Conservation (phyloP, 2,888 invertebrate genomes). For the Drosophila neutralis region DNA sequence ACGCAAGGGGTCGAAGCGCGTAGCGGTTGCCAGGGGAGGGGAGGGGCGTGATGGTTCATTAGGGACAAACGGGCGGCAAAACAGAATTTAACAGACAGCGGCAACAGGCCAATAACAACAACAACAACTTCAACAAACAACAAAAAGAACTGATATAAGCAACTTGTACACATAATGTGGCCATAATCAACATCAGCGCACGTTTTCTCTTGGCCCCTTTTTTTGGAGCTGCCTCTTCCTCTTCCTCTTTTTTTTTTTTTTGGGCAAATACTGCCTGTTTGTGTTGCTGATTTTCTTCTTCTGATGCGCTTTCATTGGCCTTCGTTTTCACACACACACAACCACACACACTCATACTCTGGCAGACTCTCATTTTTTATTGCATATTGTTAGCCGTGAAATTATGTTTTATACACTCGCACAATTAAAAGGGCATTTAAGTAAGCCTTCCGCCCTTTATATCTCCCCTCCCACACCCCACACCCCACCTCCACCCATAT, state of each 20-base stretch:
- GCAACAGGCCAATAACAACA: conserved; percentile 18
- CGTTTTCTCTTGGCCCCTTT: conserved; percentile 34
- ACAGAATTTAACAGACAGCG: conserved; percentile 27
- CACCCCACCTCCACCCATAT: neutral
- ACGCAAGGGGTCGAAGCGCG: conserved; percentile 38
- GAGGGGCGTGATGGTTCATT: conserved; percentile 53
- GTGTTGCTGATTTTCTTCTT: conserved; percentile 5
- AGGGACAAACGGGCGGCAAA: conserved; percentile 44
- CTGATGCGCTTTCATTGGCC: conserved; percentile 31
- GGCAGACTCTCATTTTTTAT: conserved; percentile 50
- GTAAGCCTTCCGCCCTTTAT: conserved; percentile 7
- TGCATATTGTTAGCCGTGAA: conserved; percentile 74
- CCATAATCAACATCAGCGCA: conserved; percentile 65
- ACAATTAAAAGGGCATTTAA: conserved; percentile 64
- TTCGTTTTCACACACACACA: conserved; percentile 26
- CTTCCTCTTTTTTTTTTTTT: neutral
- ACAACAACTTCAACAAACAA: conserved; percentile 19
- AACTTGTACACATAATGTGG: conserved; percentile 70
- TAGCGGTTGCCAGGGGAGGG: conserved; percentile 1
- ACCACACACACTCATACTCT: conserved; percentile 4
- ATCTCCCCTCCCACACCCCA: neutral
- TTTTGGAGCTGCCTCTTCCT: conserved; percentile 1
- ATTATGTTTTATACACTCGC: conserved; percentile 57
- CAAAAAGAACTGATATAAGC: conserved; percentile 29
- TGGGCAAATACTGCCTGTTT: neutral